Base-by-base conservation (phyloP, 2,113 vertebrate genomes). In the Clarias macrocephalus region DNA sequence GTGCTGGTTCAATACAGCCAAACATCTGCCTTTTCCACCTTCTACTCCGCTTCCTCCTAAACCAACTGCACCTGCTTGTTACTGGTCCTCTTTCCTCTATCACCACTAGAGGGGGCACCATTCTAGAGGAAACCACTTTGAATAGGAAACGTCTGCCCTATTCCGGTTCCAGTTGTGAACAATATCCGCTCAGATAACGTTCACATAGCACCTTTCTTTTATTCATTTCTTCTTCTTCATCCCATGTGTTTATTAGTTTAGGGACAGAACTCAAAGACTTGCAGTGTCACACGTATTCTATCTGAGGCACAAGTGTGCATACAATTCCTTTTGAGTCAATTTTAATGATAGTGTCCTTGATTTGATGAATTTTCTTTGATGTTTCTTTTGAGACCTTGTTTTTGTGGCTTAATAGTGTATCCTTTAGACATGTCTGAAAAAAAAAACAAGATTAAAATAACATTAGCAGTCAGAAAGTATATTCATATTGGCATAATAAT, bases 371-470 rank as follows among this genome's bases (percentile, higher is more conserved):
- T 52, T 63, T 73, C 54, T 88, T 90, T 42, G 68, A 37, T 28
- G 52, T 57, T 19, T 91, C 80, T 30, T 91, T 87, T 11, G 15
- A 66, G n/a, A 25, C 11, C 54, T 76, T 86, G 16, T 28, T 82
- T 28, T 19, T 92, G 87, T 48, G 89, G 23, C 85, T 92, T 68
- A 8, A 63, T 76, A 91, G 1, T 56, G 80, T 42, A 2, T 90
- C 92, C 59, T 52, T 94, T 52, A 94, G 33, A 88, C 83, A 87
- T 2, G 33, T 37, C 95, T 95, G 89, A 33, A 54, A 59, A 80
- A 75, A 88, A 62, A 30, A 30, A 33, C 33, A 66, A n/a, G 2
- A 30, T 79, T n/a, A 76, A 63, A 77, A 57, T 16, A 87, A 66
- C 37, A 65, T 82, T 56, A 77, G 19, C 48, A 28, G 7, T 16